Evolutionary conservation across 2,888 invertebrate genomes (phyloP).

Genomic region (Pollenia amentaria): DNA sequence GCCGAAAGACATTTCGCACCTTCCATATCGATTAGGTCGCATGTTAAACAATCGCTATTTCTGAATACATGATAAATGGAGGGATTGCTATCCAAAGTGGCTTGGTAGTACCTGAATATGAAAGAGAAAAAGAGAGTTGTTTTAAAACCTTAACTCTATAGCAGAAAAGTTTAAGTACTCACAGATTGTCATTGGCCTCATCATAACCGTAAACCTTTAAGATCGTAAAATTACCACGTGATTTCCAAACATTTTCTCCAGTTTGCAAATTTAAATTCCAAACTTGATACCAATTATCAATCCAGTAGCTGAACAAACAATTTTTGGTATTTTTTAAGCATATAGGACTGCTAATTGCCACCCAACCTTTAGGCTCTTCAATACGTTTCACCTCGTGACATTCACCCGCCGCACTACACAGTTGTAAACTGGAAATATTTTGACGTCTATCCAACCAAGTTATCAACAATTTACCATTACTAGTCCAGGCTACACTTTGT

Average conservation of each 20-base stretch:
- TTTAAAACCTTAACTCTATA: neutral
- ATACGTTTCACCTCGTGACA: constrained; percentile 84
- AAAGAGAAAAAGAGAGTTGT: neutral
- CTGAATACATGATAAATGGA: constrained; percentile 89
- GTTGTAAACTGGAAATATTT: constrained; percentile 85
- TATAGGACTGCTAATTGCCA: constrained; percentile 86
- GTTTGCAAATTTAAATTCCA: constrained; percentile 82
- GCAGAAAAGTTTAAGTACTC: constrained; percentile 76
- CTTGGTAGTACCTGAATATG: constrained; percentile 89
- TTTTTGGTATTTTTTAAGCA: constrained; percentile 78
- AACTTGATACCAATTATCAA: constrained; percentile 85
- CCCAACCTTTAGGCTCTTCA: constrained; percentile 89
- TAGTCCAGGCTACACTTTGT: constrained; percentile 90
- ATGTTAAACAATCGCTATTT: constrained; percentile 88
- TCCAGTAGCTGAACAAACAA: constrained; percentile 83
- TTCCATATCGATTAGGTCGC: constrained; percentile 86
- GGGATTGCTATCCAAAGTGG: constrained; percentile 88
- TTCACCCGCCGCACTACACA: constrained; percentile 77
- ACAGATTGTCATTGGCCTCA: constrained; percentile 86
- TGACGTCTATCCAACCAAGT: constrained; percentile 95
- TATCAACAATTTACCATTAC: constrained; percentile 88
- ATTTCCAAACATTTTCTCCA: constrained; percentile 79
- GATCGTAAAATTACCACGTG: constrained; percentile 86
- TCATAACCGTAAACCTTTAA: constrained; percentile 88
- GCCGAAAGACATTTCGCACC: constrained; percentile 87